Conservation (phyloP, 2,113 vertebrate species). For the Anhinga anhinga region DNA sequence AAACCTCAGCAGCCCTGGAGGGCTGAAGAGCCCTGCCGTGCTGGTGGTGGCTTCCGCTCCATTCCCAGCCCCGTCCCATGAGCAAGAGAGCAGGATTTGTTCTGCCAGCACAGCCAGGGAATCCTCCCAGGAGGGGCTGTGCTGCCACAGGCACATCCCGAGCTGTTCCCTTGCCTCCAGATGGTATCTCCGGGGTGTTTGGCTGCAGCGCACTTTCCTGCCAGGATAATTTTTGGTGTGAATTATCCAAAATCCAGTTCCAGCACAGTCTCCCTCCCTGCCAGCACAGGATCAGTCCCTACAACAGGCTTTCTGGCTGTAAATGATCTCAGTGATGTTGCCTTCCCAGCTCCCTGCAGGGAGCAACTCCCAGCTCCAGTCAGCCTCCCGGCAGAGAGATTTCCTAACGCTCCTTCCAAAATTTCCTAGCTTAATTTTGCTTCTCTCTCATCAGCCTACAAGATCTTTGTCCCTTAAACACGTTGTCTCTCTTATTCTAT, state of each 20-base stretch:
- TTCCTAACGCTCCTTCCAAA: background rate
- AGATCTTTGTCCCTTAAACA: background rate
- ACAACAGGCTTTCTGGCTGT: background rate
- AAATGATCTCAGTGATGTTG: background rate
- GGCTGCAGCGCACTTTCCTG: background rate
- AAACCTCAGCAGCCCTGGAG: background rate
- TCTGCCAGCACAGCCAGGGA: background rate
- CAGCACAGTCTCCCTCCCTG: background rate
- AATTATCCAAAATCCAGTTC: background rate
- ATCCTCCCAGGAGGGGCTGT: accelerated
- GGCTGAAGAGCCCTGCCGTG: accelerated
- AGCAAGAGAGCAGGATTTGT: background rate
- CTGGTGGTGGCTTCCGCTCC: background rate
- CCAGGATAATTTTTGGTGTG: background rate
- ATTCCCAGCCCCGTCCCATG: background rate
- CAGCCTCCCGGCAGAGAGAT: background rate
- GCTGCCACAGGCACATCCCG: background rate
- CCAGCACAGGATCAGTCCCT: background rate
- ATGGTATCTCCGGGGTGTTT: background rate
- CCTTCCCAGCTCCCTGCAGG: background rate
- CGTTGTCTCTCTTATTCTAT: background rate
- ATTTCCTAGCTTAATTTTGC: background rate
- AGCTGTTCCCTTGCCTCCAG: background rate
- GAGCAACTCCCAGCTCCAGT: background rate
- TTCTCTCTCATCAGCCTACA: background rate